phyloP scores from a whole-genome alignment of 2,888 invertebrate species.

The Erebia epiphron region DNA sequence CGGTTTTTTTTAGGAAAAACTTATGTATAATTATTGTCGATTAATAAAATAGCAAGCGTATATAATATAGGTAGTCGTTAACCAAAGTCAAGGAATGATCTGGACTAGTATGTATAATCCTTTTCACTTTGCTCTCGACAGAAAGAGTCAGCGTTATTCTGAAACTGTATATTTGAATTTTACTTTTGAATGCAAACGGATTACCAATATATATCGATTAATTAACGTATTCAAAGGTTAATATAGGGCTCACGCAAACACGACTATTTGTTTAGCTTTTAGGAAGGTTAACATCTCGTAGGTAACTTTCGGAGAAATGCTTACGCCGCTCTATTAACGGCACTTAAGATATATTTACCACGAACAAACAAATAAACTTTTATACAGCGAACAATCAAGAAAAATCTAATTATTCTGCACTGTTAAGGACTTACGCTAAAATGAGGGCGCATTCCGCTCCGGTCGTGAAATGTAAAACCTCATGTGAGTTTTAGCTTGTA shows the following conservation, averaged over 20 bases:
- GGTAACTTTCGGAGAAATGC: too few relatives aligned
- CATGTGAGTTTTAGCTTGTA: too few relatives aligned
- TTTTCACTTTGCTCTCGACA: not conserved
- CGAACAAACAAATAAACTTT: too few relatives aligned
- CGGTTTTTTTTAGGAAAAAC: not conserved
- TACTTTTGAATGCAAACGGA: not conserved
- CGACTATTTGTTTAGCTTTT: not conserved
- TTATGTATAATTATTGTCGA: not conserved
- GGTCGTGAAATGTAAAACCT: too few relatives aligned
- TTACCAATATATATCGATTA: not conserved
- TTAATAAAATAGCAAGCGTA: not conserved
- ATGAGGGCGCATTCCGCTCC: too few relatives aligned
- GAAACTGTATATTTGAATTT: not conserved
- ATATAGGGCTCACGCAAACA: not conserved
- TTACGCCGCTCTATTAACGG: too few relatives aligned
- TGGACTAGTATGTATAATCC: not conserved
- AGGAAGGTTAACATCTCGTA: too few relatives aligned
- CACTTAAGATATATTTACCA: too few relatives aligned
- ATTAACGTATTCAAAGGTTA: not conserved
- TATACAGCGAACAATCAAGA: too few relatives aligned
- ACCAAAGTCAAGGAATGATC: not conserved
- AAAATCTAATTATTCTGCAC: too few relatives aligned
- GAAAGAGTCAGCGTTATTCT: not conserved
- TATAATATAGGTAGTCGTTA: not conserved
- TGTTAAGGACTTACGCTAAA: too few relatives aligned